Evolutionary conservation across 1,140 invertebrate species (phyloP), one percentile per base, ranked within the genome.

Genomic region (Drosophila sp.): DNA sequence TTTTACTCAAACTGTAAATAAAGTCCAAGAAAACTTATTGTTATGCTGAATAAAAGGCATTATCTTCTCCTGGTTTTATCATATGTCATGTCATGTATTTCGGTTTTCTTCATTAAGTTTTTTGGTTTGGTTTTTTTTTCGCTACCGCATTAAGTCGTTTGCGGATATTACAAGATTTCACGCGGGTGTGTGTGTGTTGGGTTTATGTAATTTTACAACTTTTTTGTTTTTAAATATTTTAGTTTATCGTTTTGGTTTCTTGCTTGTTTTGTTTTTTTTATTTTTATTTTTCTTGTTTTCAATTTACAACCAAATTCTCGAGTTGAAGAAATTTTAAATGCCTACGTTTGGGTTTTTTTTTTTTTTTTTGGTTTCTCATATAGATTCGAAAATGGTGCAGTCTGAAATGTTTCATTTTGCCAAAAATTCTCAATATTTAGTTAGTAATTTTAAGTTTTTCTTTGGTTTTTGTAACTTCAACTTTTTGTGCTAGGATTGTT

Each of bases 81-180:
- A 77, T 87, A 86, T 76, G 55, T 83, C 76, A 70, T 79, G 83
- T 83, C 83, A 76, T 86, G 67, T 86, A 85, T 85, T 85, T 81
- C 44, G 44, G 23, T 35, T 57, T 66, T 70, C 4, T 27, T 50
- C 44, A 25, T 27, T 50, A 69, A 76, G 40, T 62, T 64, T 62
- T 66, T 47, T 58, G 50, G 66, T 65, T 76, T 60, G 35, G 35
- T 70, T 71, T 71, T 55, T 66, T 60, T 60, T 47, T 68, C 17
- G 66, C 60, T 50, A 44, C 4, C 41, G 41, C 41, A 44, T 23
- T 44, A 44, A 44, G 17, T 44, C 17, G 7, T 79, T 75, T 87
- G 79, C 76, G 81, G 65, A 32, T 76, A 70, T 76, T 80, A 70
- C 69, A 66, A 72, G 72, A 76, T 67, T 75, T 69, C 33, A 67